phyloP scores from a whole-genome alignment of 2,797 vertebrate species.

The Margarornis squamiger region DNA sequence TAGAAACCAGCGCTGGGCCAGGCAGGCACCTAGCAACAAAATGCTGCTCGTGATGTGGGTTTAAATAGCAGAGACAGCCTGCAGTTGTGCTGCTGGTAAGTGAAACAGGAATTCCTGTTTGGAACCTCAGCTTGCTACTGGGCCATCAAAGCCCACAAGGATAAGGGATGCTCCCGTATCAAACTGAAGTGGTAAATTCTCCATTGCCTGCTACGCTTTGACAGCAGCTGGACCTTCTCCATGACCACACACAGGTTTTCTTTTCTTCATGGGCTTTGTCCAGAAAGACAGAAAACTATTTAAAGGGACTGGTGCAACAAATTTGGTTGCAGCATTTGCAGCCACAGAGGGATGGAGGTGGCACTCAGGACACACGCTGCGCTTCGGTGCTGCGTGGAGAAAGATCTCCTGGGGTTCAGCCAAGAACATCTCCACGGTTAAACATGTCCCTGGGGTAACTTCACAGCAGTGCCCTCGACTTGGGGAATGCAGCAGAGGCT shows the following conservation, averaged over 20 bases:
- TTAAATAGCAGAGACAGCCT: conserved; percentile 34
- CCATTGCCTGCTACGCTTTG: not conserved
- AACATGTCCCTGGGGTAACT: not conserved
- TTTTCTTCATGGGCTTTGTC: not conserved
- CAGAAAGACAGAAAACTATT: not conserved
- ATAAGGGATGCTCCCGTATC: not conserved
- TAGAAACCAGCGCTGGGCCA: conserved; percentile 28
- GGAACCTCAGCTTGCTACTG: not conserved
- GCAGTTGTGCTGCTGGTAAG: not conserved
- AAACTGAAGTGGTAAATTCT: not conserved
- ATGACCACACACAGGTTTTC: not conserved
- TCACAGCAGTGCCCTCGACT: not conserved
- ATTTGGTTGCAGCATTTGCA: not conserved
- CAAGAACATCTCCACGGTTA: not conserved
- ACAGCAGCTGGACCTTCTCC: not conserved
- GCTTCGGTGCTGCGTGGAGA: not conserved
- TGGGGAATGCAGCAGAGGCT: not conserved
- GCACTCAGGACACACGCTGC: accelerated
- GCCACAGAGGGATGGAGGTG: not conserved
- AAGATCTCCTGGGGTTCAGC: not conserved
- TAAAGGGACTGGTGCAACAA: not conserved
- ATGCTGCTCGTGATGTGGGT: not conserved
- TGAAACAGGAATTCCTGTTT: not conserved
- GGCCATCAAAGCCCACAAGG: not conserved
- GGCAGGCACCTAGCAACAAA: conserved; percentile 69